These are phyloP conservation scores for Drosophila buzzatii DNA, from an alignment of 2,888 invertebrate species.

Conservation along the genomic window DNA sequence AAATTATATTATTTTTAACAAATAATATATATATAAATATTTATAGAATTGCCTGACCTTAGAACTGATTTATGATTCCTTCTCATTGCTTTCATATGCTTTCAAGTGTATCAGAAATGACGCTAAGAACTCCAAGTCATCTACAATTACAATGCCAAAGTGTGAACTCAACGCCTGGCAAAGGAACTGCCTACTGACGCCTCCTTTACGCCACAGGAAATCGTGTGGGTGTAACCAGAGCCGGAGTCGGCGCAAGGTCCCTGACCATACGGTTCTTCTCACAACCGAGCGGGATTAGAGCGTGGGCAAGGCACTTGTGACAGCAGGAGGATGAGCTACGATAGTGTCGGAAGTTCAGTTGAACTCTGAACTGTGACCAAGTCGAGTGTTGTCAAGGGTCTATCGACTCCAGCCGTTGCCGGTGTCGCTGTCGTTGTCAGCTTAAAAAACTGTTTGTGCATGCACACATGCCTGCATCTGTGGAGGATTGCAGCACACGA, in stretches of 20 bases:
- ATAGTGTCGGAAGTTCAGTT: conserved; percentile 22
- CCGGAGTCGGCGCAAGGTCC: conserved; percentile 1
- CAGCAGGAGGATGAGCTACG: conserved; percentile 61
- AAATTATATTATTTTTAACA: too few relatives aligned
- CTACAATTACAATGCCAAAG: conserved; percentile 2
- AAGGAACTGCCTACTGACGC: not conserved
- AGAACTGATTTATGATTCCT: not conserved
- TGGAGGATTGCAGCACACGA: conserved; percentile 2
- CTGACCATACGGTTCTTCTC: conserved; percentile 10
- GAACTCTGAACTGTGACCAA: conserved; percentile 15
- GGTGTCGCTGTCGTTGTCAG: conserved; percentile 49
- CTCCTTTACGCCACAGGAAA: conserved; percentile 13
- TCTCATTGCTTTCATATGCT: not conserved
- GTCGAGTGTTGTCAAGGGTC: conserved; percentile 24
- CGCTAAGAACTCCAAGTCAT: conserved; percentile 1
- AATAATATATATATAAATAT: not conserved
- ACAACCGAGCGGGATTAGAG: conserved; percentile 9
- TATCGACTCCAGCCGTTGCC: conserved; percentile 10
- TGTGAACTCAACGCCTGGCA: conserved; percentile 6
- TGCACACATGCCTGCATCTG: conserved; percentile 11
- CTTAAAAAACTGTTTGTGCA: conserved; percentile 49
- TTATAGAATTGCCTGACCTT: not conserved
- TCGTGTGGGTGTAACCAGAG: conserved; percentile 28
- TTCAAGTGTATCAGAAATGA: not conserved
- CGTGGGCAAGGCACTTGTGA: conserved; percentile 53